Evolutionary conservation across 2,113 vertebrate genomes (phyloP).

Genomic region (Centropristis striata): DNA sequence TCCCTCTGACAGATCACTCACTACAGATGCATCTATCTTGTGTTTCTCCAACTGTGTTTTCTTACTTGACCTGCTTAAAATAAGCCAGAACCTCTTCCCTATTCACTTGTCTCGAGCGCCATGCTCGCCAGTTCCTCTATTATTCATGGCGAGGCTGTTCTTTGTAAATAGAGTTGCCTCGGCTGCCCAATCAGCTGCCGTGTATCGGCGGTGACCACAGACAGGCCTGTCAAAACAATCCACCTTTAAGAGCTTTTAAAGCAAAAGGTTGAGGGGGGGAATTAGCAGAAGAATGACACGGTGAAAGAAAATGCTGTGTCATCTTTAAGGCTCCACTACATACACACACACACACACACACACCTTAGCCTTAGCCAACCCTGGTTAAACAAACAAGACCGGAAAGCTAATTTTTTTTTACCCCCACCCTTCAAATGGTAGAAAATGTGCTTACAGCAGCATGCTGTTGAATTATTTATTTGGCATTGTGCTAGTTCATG

Average conservation of each 20-base stretch:
- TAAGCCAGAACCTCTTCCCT: conserved; percentile 39
- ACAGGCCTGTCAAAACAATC: conserved; percentile 60
- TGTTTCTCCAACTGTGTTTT: conserved; percentile 30
- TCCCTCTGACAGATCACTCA: conserved; percentile 28
- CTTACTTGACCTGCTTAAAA: conserved; percentile 15
- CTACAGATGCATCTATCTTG: conserved; percentile 42
- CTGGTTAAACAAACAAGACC: conserved; percentile 19
- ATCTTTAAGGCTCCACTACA: conserved; percentile 20
- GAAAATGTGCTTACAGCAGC: conserved; percentile 52
- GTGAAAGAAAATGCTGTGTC: conserved; percentile 48
- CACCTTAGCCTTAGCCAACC: not conserved
- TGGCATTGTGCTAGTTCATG: conserved; percentile 7
- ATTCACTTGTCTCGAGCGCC: conserved; percentile 33
- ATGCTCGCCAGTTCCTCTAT: conserved; percentile 58
- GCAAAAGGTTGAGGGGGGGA: conserved; percentile 47
- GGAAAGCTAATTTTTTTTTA: conserved; percentile 39
- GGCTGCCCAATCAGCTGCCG: conserved; percentile 55
- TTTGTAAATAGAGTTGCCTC: conserved; percentile 62
- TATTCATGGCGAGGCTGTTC: conserved; percentile 62
- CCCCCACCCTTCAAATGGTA: conserved; percentile 5
- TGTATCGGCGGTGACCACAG: conserved; percentile 20
- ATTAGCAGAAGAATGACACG: conserved; percentile 32
- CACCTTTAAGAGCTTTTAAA: conserved; percentile 61
- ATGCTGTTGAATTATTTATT: conserved; percentile 50
- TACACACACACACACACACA: not conserved